These are phyloP conservation scores for Micropterix aruncella DNA, from an alignment of 2,888 invertebrate genomes.

Conservation along the genomic window DNA sequence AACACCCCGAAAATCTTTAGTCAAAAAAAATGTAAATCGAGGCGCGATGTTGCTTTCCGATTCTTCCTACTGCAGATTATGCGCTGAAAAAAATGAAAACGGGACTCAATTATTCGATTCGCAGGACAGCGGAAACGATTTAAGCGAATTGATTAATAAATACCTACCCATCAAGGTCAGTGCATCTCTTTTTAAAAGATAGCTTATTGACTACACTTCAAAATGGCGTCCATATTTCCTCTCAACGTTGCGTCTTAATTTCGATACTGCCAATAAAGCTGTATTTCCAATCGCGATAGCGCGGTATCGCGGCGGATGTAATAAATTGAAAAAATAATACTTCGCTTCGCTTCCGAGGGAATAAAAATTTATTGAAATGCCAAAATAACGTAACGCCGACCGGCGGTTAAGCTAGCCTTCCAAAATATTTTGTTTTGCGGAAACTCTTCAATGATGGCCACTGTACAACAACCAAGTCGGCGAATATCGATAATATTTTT, in stretches of 20 bases:
- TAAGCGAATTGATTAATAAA: conserved; percentile 51
- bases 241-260: no score
- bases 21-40: no score
- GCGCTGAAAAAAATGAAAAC: conserved; percentile 57
- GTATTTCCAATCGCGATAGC: no score
- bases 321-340: no score
- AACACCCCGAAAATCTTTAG: no score
- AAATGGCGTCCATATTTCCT: conserved; percentile 22
- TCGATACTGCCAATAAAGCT: no score
- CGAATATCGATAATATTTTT: conserved; percentile 68
- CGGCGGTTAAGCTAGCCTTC: conserved; percentile 55
- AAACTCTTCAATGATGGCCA: conserved; percentile 71
- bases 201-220: conserved; percentile 30
- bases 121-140: conserved; percentile 42
- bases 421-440: conserved; percentile 61
- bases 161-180: conserved; percentile 64
- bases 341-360: no score
- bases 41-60: conserved; percentile 38
- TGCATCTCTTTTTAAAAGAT: conserved; percentile 20
- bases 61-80: conserved; percentile 61
- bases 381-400: background rate
- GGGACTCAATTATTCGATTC: conserved; percentile 47
- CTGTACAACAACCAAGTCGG: conserved; percentile 82
- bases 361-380: background rate
- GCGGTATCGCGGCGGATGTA: no score